A percentile compares a stretch with the other conserved stretches of the same genome.
Evolutionary conservation across 2,888 invertebrate genomes (phyloP).

Genomic region (Euplagia quadripunctaria): DNA sequence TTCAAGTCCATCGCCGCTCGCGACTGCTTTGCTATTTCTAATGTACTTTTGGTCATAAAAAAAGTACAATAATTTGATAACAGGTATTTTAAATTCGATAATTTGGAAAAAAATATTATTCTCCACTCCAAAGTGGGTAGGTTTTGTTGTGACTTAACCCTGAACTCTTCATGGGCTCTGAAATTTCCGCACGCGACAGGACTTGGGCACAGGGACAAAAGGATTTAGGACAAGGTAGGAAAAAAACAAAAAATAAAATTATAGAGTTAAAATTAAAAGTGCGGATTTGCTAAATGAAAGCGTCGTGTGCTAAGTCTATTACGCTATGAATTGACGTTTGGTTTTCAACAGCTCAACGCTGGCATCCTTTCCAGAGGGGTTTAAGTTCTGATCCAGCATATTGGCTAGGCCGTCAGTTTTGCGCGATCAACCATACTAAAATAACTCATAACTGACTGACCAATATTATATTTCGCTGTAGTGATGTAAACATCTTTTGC

Average conservation of each 20-base stretch:
- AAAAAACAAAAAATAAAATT: conserved; percentile 56
- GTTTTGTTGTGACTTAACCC: conserved; percentile 26
- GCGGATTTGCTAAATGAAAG: conserved; percentile 59
- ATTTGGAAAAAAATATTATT: conserved; percentile 19
- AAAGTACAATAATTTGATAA: conserved; percentile 20
- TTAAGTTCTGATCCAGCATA: neutral
- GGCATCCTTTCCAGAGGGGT: neutral
- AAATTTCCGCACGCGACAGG: conserved; percentile 60
- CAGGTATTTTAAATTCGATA: conserved; percentile 15
- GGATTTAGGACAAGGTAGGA: conserved; percentile 52
- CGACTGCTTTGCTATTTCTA: conserved; percentile 2
- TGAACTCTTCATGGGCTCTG: conserved; percentile 27
- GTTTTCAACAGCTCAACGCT: neutral
- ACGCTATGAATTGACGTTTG: neutral
- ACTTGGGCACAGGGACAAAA: conserved; percentile 41
- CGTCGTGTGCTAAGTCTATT: conserved; percentile 41
- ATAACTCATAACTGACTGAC: conserved; percentile 33
- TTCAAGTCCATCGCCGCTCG: conserved; percentile 17
- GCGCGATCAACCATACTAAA: conserved; percentile 23
- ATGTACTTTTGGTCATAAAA: neutral
- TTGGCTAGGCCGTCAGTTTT: neutral
- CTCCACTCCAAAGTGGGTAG: conserved; percentile 18
- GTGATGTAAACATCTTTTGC: conserved; percentile 73
- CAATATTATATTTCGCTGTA: conserved; percentile 44
- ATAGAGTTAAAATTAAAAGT: conserved; percentile 58